Percentiles rank a stretch among this genome's conserved stretches.
Evolutionary conservation across 1,140 invertebrate genomes (phyloP).

Genomic region (Lepidurus apus): DNA sequence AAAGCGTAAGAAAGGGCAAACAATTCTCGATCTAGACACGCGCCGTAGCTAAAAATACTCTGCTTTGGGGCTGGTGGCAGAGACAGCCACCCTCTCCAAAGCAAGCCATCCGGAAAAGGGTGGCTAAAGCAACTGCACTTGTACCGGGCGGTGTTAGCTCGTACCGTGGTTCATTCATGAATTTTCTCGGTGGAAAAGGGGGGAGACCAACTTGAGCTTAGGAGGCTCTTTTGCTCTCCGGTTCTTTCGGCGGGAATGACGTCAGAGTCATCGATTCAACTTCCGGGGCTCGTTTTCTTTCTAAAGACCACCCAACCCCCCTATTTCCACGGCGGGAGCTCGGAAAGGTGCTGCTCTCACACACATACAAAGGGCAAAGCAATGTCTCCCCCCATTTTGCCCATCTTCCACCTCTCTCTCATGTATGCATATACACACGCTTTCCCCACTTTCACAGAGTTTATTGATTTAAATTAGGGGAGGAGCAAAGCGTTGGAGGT

Average conservation of each 20-base stretch:
- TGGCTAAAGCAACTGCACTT: background rate
- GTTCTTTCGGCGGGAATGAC: background rate
- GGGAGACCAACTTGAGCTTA: background rate
- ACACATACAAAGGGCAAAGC: too few species aligned
- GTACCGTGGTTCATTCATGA: constrained; percentile 14
- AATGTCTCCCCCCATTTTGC: background rate
- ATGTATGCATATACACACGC: background rate
- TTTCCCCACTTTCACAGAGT: background rate
- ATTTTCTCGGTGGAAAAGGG: background rate
- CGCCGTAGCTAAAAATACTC: too few species aligned
- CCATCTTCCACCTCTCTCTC: background rate
- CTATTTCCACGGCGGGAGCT: too few species aligned
- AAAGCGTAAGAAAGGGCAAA: too few species aligned
- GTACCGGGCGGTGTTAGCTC: constrained; percentile 7
- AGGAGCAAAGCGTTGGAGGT: background rate
- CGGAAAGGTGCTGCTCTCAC: too few species aligned
- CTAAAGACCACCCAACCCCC: too few species aligned
- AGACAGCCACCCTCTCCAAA: too few species aligned
- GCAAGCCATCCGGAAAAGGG: too few species aligned
- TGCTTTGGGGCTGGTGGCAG: too few species aligned
- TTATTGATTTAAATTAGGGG: background rate
- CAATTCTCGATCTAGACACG: too few species aligned
- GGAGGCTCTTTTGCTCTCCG: background rate
- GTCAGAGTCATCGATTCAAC: background rate
- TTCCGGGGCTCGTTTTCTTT: constrained; percentile 9